Conservation (phyloP, 2,113 vertebrate genomes). For the Stictonetta naevosa region DNA sequence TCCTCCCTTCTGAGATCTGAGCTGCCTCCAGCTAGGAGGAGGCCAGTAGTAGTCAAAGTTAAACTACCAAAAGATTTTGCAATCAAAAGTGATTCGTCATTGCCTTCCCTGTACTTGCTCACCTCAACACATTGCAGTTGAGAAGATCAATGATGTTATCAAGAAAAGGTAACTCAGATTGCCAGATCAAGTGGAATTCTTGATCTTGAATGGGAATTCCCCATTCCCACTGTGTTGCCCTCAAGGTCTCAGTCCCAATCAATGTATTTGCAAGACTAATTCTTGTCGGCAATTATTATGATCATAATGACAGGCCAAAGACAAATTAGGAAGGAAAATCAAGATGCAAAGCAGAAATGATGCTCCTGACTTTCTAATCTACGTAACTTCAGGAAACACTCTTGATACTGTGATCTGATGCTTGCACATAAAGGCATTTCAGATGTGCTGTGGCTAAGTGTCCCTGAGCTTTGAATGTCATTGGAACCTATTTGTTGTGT, state of each 20-base stretch:
- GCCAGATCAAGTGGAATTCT: not conserved
- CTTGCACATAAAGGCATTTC: not conserved
- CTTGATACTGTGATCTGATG: not conserved
- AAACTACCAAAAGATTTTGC: not conserved
- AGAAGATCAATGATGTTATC: not conserved
- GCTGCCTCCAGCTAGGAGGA: not conserved
- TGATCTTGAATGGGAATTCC: not conserved
- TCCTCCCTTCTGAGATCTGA: not conserved
- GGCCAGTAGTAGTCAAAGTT: not conserved
- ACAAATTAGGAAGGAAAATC: not conserved
- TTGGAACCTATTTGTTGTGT: not conserved
- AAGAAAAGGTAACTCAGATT: not conserved
- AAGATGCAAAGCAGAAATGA: not conserved
- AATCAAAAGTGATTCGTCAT: not conserved
- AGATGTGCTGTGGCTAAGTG: not conserved
- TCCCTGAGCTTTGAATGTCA: not conserved
- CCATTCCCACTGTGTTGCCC: not conserved
- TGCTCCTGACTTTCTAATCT: not conserved
- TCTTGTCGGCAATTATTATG: not conserved
- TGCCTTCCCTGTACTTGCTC: not conserved
- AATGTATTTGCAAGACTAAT: not conserved
- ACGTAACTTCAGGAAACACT: not conserved
- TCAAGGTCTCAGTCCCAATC: not conserved
- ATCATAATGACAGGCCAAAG: not conserved
- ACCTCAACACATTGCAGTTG: not conserved